Conservation (phyloP, 1,140 invertebrate genomes). For the Onthophagus taurus region DNA sequence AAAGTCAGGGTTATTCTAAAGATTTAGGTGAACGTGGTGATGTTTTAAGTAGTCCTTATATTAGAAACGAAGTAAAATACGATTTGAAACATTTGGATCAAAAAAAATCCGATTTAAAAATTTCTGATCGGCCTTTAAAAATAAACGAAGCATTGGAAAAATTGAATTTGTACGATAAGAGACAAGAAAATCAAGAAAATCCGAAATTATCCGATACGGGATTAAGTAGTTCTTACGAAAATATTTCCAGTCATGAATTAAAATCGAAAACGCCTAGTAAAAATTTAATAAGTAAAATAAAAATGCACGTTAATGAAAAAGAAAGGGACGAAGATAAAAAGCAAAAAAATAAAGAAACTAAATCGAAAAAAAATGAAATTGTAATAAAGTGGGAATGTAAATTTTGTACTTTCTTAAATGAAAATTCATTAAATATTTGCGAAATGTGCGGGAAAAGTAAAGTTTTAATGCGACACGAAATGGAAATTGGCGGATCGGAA, state of each 20-base stretch:
- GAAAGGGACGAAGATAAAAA: background rate
- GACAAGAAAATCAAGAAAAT: constrained; percentile 13
- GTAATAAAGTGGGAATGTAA: constrained; percentile 52
- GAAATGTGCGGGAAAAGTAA: constrained; percentile 67
- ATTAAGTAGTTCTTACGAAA: constrained; percentile 27
- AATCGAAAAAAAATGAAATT: background rate
- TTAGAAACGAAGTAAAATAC: constrained; percentile 32
- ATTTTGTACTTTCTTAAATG: constrained; percentile 63
- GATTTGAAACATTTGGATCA: constrained; percentile 35
- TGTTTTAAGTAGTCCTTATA: constrained; percentile 39
- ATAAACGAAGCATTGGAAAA: constrained; percentile 44
- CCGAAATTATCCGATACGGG: background rate
- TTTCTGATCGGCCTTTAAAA: constrained; percentile 43
- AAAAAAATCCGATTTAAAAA: constrained; percentile 31
- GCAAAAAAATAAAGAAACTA: constrained; percentile 1
- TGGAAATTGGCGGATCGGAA: constrained; percentile 63
- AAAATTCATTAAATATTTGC: constrained; percentile 47
- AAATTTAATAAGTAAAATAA: constrained; percentile 37
- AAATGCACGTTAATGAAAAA: constrained; percentile 11
- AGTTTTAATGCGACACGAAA: constrained; percentile 47
- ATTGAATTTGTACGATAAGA: constrained; percentile 41
- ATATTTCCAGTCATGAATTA: constrained; percentile 18
- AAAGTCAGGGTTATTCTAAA: constrained; percentile 61
- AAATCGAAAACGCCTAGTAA: constrained; percentile 24
- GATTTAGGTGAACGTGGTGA: constrained; percentile 54